Conservation (phyloP, 2,797 vertebrate species). For the Hylomyscus alleni region DNA sequence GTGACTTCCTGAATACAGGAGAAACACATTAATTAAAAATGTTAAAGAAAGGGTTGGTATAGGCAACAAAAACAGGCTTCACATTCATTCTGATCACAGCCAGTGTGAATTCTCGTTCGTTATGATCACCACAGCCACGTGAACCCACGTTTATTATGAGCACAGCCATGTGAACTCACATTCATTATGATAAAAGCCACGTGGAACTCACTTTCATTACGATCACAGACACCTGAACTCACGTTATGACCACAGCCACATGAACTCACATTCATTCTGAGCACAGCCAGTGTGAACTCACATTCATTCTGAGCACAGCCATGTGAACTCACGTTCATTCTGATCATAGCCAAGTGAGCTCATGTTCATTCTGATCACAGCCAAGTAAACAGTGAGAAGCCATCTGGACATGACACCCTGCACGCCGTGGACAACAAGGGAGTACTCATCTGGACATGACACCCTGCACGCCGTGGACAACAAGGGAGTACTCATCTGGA, state of each 20-base stretch:
- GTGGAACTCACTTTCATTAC: background rate
- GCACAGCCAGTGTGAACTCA: conserved; percentile 68
- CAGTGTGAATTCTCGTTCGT: conserved; percentile 26
- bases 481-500: too few relatives aligned
- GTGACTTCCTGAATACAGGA: conserved; percentile 94
- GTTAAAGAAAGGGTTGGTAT: conserved; percentile 66
- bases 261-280: conserved; percentile 24
- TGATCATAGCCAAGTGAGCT: conserved; percentile 70
- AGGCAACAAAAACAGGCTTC: conserved; percentile 79
- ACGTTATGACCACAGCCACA: conserved; percentile 68
- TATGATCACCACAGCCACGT: conserved; percentile 72
- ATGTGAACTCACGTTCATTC: conserved; percentile 20
- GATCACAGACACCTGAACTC: conserved; percentile 70
- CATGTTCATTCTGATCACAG: conserved; percentile 75
- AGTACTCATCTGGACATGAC: background rate
- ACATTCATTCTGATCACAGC: conserved; percentile 75
- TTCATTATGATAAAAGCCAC: conserved; percentile 73
- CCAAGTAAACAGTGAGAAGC: too few relatives aligned
- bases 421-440: background rate
- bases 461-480: conserved; percentile 30
- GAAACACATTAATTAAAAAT: conserved; percentile 86
- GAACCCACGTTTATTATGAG: conserved; percentile 48
- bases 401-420: conserved; percentile 23
- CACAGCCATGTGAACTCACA: conserved; percentile 67
- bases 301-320: conserved; percentile 74